These are phyloP conservation scores for Hetaerina titia DNA, from an alignment of 2,888 invertebrate genomes.

Conservation along the genomic window DNA sequence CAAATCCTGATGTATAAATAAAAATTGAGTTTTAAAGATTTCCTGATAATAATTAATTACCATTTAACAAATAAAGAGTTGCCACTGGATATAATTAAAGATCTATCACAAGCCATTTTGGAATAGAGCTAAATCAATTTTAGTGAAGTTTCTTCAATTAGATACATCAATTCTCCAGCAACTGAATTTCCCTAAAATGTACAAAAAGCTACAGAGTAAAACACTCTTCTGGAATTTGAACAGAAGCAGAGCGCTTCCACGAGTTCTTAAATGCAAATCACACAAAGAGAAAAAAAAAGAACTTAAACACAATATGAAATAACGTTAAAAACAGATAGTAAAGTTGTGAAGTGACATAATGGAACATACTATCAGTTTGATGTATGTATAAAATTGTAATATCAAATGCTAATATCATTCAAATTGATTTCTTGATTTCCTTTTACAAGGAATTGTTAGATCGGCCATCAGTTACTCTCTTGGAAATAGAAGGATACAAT, in stretches of 20 bases:
- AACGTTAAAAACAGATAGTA: neutral
- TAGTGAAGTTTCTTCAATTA: neutral
- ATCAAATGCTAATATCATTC: neutral
- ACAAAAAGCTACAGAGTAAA: neutral
- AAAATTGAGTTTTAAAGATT: neutral
- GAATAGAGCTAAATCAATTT: neutral
- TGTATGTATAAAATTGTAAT: neutral
- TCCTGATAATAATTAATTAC: neutral
- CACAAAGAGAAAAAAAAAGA: neutral
- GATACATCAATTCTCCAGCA: neutral
- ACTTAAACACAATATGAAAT: neutral
- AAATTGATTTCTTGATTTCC: neutral
- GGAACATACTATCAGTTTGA: neutral
- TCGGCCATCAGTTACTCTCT: constrained; percentile 34
- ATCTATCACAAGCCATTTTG: neutral
- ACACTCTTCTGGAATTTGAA: neutral
- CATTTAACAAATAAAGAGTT: neutral
- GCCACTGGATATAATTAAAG: neutral
- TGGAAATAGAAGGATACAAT: constrained; percentile 37
- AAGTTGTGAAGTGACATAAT: neutral
- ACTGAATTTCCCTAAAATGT: neutral
- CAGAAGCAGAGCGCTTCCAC: neutral
- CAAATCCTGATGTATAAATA: neutral
- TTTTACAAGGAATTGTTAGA: constrained; percentile 46
- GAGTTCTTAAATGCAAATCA: neutral